Base-by-base conservation (phyloP, 2,113 vertebrate species). In the Phyllostomus discolor region DNA sequence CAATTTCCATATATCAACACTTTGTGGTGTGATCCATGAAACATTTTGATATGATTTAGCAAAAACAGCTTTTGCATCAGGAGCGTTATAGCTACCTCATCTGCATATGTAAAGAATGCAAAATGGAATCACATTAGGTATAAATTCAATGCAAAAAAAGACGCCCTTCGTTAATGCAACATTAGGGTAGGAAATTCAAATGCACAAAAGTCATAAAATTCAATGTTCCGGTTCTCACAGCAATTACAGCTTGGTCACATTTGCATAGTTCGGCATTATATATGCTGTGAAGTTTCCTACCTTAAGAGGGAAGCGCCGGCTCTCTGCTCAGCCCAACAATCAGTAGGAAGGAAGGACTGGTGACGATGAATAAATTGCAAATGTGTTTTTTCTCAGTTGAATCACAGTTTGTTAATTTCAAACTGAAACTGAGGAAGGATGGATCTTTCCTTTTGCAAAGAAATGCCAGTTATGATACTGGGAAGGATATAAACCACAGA, bases 1-100 rank as follows among this genome's bases (percentile, higher is more conserved):
- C 98, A 98, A 98, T 98, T 99, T 98, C 98, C 98, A 98, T 98
- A 98, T 98, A 98, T 98, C 98, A 98, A 97, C 98, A 98, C 91
- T 98, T 98, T 98, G 97, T 92, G 98, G 97, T 97, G 97, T 97
- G 96, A 98, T 98, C 98, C 98, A 91, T 91, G 98, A 98, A 98
- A 98, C 98, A 98, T 98, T 98, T 98, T 98, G 98, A 98, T 98
- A 98, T 97, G 98, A 98, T 98, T 99, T 98, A 98, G 98, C 98
- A 98, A 98, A 99, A 98, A 98, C 97, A 98, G 97, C 95, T 98
- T 98, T 98, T 98, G 98, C 98, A 98, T 98, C 96, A 92, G 97
- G 98, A 96, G 95, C 75, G 35, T 97, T 97, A 91, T 95, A 96
- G 98, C 97, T 97, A 91, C 96, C 95, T 98, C 98, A 98, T 98